Base-by-base conservation (phyloP, 1,140 invertebrate genomes). In the Zaprionus taronus region DNA sequence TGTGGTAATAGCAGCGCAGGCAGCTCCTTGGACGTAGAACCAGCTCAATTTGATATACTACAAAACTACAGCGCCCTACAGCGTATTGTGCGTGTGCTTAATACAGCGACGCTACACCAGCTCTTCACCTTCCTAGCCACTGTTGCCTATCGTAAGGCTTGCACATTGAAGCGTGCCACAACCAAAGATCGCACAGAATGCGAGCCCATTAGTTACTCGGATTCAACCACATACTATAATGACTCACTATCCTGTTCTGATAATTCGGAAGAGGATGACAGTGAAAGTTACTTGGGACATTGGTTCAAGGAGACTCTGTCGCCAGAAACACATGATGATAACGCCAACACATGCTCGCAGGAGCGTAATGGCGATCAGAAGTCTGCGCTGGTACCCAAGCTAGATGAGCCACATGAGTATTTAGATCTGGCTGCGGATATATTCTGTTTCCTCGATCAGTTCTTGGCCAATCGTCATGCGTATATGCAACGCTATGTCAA, bases 301-400 rank as follows among this genome's bases (percentile, higher is more conserved):
- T 98, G 97, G 97, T 98, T 98, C 93, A 97, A 98, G 92, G 97
- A 98, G 92, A 98, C 97, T 0, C 93, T 98, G 15, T 97, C 97
- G 14, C 95, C 96, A 0, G 96, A 97, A 78, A 94, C 94, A 1
- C 94, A 94, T 56, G 96, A 96, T 28, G 94, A 95, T 72, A 94
- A 93, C 51, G 93, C 94, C 2, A 89, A 89, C 20, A 90, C 84
- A 9, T 92, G 91, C 15, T 84, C 92, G 5, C 93, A 93, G 28
- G 94, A 94, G 66, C 93, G 93, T 17, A 91, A 91, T 7, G 93
- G 93, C 57, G 83, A 93, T 61, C 71, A 93, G 6, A 91, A 93
- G 34, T 91, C 93, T 0, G 89, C 85, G 3, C 79, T 98, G 51
- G 96, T 98, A 64, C 97, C 97, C 2, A 97, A 98, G 82, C 97